A percentile compares a stretch with the other conserved stretches of the same genome.
Conservation (phyloP, 2,113 vertebrate species). For the Chloropsis cyanopogon region DNA sequence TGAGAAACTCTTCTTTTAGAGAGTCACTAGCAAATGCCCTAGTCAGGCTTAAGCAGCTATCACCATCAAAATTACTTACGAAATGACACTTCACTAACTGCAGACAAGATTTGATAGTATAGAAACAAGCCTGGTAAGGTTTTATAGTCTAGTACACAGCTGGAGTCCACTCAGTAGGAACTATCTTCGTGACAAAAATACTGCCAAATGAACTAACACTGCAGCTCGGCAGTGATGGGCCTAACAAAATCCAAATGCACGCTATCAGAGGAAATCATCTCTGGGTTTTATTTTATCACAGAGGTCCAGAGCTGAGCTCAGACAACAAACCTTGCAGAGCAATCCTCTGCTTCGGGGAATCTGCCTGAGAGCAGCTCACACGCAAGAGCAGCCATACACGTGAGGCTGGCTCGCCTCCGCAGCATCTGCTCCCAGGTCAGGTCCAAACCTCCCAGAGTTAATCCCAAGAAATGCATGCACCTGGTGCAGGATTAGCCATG, state of each 20-base stretch:
- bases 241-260: not conserved
- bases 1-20: not conserved
- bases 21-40: not conserved
- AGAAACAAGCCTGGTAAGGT: conserved; percentile 18
- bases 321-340: not conserved
- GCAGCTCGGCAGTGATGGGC: not conserved
- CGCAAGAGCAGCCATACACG: accelerated
- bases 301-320: not conserved
- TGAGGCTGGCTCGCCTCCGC: not conserved
- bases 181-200: not conserved
- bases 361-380: not conserved
- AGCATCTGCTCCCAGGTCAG: not conserved
- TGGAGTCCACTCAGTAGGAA: not conserved
- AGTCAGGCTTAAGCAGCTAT: not conserved
- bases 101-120: not conserved
- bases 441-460: not conserved
- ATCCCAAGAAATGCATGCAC: not conserved
- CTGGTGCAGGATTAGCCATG: not conserved
- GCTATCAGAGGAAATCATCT: not conserved
- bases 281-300: not conserved
- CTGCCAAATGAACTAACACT: not conserved
- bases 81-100: not conserved
- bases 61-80: not conserved
- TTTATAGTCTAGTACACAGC: not conserved
- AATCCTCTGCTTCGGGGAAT: not conserved